These are phyloP conservation scores for Spea bombifrons DNA, from an alignment of 2,113 vertebrate species.

Conservation along the genomic window DNA sequence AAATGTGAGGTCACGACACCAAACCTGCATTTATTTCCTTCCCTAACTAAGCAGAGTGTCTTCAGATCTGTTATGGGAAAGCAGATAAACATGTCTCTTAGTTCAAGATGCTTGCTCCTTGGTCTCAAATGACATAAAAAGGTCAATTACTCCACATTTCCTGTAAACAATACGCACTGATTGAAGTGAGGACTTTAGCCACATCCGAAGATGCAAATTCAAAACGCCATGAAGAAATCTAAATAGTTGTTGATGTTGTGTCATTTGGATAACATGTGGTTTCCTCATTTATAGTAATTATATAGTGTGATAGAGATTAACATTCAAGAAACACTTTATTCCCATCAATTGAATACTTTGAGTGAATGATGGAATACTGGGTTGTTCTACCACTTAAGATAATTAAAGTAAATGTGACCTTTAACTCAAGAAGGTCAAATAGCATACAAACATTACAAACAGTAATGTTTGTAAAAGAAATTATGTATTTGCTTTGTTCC, in stretches of 20 bases:
- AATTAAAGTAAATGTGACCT: neutral
- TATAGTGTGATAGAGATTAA: slow-evolving; percentile 9
- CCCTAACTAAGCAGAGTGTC: neutral
- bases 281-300: slow-evolving; percentile 21
- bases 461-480: too few species aligned
- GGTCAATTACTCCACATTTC: slow-evolving; percentile 3
- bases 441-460: too few species aligned
- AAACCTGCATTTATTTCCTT: neutral
- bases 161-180: slow-evolving; percentile 28
- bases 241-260: slow-evolving; percentile 18
- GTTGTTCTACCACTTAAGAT: neutral
- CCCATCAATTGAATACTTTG: neutral
- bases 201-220: slow-evolving; percentile 17
- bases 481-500: too few species aligned
- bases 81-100: slow-evolving; percentile 13
- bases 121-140: neutral
- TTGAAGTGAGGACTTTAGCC: slow-evolving; percentile 30
- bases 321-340: neutral
- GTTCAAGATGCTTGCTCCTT: slow-evolving; percentile 6
- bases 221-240: slow-evolving; percentile 4
- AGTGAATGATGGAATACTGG: neutral
- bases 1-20: neutral
- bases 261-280: slow-evolving; percentile 32
- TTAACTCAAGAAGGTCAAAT: neutral
- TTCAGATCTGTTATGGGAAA: neutral